Evolutionary conservation across 2,888 invertebrate genomes (phyloP).

Genomic region (Pseudococcus jackbeardsleyi): DNA sequence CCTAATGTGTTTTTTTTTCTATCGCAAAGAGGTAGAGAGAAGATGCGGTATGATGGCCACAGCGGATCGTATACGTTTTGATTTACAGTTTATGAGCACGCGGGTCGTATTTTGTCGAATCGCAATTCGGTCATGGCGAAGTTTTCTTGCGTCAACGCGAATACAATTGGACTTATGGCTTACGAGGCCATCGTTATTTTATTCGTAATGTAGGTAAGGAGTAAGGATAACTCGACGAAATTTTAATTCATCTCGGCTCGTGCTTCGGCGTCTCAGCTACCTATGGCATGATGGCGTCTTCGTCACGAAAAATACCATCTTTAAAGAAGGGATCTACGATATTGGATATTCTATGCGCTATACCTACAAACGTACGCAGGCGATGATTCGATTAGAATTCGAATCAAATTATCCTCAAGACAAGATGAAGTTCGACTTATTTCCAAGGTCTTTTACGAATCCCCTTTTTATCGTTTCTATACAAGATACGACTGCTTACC

Average conservation of each 20-base stretch:
- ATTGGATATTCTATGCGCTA: background rate
- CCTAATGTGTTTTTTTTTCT: background rate
- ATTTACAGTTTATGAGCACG: background rate
- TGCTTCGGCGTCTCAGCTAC: no score
- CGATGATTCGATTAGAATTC: background rate
- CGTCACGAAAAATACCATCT: background rate
- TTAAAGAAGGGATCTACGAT: background rate
- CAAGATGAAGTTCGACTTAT: constrained; percentile 11
- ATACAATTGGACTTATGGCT: no score
- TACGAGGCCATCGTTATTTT: no score
- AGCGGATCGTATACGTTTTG: background rate
- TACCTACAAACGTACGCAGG: no score
- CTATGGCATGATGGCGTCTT: no score
- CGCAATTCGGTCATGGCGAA: background rate
- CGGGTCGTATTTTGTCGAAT: background rate
- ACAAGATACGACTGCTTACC: background rate
- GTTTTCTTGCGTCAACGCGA: no score
- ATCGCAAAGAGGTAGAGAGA: background rate
- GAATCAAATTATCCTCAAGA: background rate
- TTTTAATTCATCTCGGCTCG: no score
- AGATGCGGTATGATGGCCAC: background rate
- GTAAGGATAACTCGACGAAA: no score
- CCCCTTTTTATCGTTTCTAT: background rate
- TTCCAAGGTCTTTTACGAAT: background rate
- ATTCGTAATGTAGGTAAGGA: no score